Base-by-base conservation (phyloP, 2,888 invertebrate genomes). In the Meghimatium bilineatum region DNA sequence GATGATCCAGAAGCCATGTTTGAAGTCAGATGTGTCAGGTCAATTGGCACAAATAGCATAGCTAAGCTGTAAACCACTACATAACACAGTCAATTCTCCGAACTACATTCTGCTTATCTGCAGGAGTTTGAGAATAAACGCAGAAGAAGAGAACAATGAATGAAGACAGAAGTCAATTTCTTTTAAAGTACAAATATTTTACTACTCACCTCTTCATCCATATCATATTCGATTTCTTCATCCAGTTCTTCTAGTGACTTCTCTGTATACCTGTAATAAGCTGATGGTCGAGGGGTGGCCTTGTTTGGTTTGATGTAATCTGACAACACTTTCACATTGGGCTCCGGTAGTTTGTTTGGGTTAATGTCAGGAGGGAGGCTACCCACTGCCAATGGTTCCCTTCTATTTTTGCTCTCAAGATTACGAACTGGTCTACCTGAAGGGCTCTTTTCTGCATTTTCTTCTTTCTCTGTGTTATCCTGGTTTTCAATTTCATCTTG, bases 231-330 rank as follows among this genome's bases (percentile, higher is more conserved):
- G 0, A 96, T 95, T 91, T 95, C 97, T 84, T 98, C 97, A 92
- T 99, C 98, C 44, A 99, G 94, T 93, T 99, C 98, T 93, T 99
- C 98, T 0, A 96, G 96, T 17, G 97, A 97, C 91, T 97, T 97
- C 93, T 99, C 99, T 92, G 98, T 98, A 92, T 97, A 98, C 85
- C 97, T 95, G 90, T 95, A 94, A 87, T 98, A 98, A 0, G 97
- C 97, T 93, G 97, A 96, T 0, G 97, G 97, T 75, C 97, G 95
- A 0, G 96, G 95, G 75, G 97, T 97, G 0, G 97, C 97, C 94
- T 97, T 97, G 90, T 96, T 95, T 79, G 97, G 96, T 90, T 96
- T 90, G 8, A 92, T 95, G 93, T 97, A 97, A 84, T 92, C 96
- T 17, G 96, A 95, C 77, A 97, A 95, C 83, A 97, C 95, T 87